A percentile compares a stretch with the other conserved stretches of the same genome.
These are phyloP conservation scores for Coleophora deauratella DNA, from an alignment of 2,888 invertebrate species.

Conservation along the genomic window DNA sequence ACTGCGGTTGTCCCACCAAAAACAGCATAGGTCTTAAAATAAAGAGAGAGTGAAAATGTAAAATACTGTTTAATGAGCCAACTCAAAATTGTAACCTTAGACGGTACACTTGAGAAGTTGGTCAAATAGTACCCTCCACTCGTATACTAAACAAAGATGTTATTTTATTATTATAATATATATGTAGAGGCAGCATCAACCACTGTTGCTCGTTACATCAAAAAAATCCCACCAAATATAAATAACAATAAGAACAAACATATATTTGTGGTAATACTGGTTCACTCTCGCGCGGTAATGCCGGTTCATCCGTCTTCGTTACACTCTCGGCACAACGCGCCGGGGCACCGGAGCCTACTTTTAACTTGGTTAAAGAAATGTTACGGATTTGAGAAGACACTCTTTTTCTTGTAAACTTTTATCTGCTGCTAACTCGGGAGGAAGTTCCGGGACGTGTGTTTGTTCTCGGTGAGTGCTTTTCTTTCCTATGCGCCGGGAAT, in stretches of 20 bases:
- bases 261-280: slow-evolving; percentile 8
- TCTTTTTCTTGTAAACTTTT: slow-evolving; percentile 18
- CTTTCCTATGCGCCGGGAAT: too few relatives aligned
- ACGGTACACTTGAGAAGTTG: too few relatives aligned
- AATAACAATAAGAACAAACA: slow-evolving; percentile 17
- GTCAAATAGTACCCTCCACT: too few relatives aligned
- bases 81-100: too few relatives aligned
- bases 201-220: too few relatives aligned
- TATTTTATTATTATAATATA: not conserved
- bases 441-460: not conserved
- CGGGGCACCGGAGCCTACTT: slow-evolving; percentile 31
- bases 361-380: slow-evolving; percentile 23
- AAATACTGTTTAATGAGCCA: too few relatives aligned
- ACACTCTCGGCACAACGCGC: slow-evolving; percentile 37
- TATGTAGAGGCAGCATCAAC: not conserved
- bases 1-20: too few relatives aligned
- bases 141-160: not conserved
- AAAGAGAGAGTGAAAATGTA: too few relatives aligned
- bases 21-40: too few relatives aligned
- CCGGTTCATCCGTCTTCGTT: slow-evolving; percentile 55
- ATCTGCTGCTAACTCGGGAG: slow-evolving; percentile 6
- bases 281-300: slow-evolving; percentile 27
- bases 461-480: too few relatives aligned
- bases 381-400: slow-evolving; percentile 28
- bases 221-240: slow-evolving; percentile 8